phyloP scores from a whole-genome alignment of 2,888 invertebrate species.

The Scaeva pyrastri region DNA sequence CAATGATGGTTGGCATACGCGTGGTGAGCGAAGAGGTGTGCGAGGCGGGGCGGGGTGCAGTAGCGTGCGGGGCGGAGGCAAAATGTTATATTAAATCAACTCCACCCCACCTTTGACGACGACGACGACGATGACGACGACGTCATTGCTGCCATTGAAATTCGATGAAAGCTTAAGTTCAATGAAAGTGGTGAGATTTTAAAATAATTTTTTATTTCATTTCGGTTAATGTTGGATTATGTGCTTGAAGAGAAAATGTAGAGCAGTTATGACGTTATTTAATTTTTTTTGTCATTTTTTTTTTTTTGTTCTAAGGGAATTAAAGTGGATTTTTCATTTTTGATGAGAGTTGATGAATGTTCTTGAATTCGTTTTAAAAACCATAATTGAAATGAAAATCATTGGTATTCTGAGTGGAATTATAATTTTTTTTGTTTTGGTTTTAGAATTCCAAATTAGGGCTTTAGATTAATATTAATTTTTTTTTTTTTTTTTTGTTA shows the following conservation, averaged over 20 bases:
- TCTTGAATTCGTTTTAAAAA: conserved; percentile 44
- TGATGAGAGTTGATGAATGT: conserved; percentile 27
- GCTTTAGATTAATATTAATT: no score
- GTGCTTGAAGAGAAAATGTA: conserved; percentile 53
- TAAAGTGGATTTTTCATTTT: conserved; percentile 35
- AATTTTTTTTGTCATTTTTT: conserved; percentile 13
- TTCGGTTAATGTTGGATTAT: conserved; percentile 38
- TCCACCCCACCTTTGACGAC: conserved; percentile 1
- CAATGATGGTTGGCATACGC: conserved; percentile 8
- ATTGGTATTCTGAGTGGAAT: background rate
- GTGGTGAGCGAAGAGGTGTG: conserved; percentile 25
- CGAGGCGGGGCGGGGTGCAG: no score
- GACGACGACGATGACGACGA: conserved; percentile 13
- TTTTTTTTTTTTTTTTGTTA: background rate
- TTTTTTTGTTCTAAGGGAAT: conserved; percentile 30
- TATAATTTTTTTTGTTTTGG: background rate
- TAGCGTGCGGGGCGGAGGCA: background rate
- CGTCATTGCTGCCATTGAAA: conserved; percentile 73
- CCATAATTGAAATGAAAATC: conserved; percentile 28
- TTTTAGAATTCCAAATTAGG: background rate
- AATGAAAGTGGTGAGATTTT: conserved; percentile 65
- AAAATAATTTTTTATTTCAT: conserved; percentile 32
- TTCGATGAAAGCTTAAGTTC: conserved; percentile 71
- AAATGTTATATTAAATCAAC: conserved; percentile 8
- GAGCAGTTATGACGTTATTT: conserved; percentile 71